Base-by-base conservation (phyloP, 2,888 invertebrate species). In the Ichneumon xanthorius region DNA sequence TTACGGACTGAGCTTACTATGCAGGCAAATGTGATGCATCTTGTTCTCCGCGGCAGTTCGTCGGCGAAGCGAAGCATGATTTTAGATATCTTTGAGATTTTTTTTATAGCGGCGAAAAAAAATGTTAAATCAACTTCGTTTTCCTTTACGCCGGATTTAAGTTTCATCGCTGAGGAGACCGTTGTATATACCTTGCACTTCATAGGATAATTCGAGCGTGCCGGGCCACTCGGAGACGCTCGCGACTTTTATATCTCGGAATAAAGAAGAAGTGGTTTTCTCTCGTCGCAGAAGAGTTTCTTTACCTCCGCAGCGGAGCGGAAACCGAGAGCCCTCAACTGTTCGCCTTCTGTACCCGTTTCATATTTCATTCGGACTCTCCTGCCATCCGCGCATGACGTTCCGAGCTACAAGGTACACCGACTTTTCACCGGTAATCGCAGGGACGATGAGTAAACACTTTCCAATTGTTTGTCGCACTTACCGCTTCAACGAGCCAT, bases 161-260 rank as follows among this genome's bases (percentile, higher is more conserved):
- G 77, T 77, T 82, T 68, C 58, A 55, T 80, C 75, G 67, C 40
- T 40, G 70, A 76, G 61, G 61, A 63, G 67, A 84, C 50, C 22
- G 65, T 68, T 85, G 71, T 77, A 80, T 82, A 82, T 85, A 82
- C 82, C 73, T 70, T 73, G 80, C 80, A 85, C 85, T 85, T 80
- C 53, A 76, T 80, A 80, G 77, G 85, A 76, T 82, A 82, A 85
- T 82, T 80, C 82, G 80, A 85, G 82, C 72, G 80, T 53, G 73
- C 82, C 16, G 67, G 82, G 80, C 76, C 67, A 70, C 77, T 82
- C 61, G 11, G 55, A 55, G 82, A 79, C 82, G 72, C 76, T 80
- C 68, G 79, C 53, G 73, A 82, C 72, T 67, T 73, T 84, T 70
- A 73, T 65, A 50, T 55, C 70, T 55, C 30, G 80, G 45, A 68